Base-by-base conservation (phyloP, 2,888 invertebrate genomes). In the Schrankia costaestrigalis region DNA sequence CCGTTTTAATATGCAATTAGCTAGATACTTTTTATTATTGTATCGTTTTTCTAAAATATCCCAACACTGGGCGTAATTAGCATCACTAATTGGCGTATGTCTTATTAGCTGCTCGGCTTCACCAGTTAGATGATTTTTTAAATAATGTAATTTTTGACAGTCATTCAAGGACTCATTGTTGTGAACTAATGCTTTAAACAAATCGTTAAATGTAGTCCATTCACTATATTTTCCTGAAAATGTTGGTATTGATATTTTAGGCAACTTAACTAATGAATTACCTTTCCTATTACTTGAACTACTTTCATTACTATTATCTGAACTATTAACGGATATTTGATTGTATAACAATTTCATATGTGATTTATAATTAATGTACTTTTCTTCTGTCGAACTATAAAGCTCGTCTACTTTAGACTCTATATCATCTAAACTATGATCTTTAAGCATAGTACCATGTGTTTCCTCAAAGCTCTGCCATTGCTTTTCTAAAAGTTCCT, bases 61-160 rank as follows among this genome's bases (percentile, higher is more conserved):
- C 57, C 54, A 59, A 35, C 46, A 54, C 11, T 40, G 27, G 0
- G 15, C 22, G 13, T 55, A 60, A 22, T 48, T 58, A 2, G 40
- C 38, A n/a, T 33, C 46, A 1, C 51, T 49, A 3, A 62, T 39
- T 0, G 51, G 49, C 1, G 46, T 44, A 17, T 57, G 43, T 3
- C 56, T 26, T 3, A 56, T 26, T 2, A 62, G 25, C 11, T 47
- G 51, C 19, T 57, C 58, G 7, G 52, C 26, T 26, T 26, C 26
- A 2, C 28, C 28, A n/a, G 28, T 12, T 1, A 29, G 10, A 3
- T 29, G 22, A 13, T 3, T 13, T 13, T 22, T 22, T 29, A 7
- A 2, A 14, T 22, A 7, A n/a, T n/a, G n/a, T n/a, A n/a, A n/a
- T n/a, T n/a, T n/a, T n/a, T n/a, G n/a, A n/a, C n/a, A n/a, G n/a